Base-by-base conservation (phyloP, 2,888 invertebrate species). In the Microctonus hyperodae region DNA sequence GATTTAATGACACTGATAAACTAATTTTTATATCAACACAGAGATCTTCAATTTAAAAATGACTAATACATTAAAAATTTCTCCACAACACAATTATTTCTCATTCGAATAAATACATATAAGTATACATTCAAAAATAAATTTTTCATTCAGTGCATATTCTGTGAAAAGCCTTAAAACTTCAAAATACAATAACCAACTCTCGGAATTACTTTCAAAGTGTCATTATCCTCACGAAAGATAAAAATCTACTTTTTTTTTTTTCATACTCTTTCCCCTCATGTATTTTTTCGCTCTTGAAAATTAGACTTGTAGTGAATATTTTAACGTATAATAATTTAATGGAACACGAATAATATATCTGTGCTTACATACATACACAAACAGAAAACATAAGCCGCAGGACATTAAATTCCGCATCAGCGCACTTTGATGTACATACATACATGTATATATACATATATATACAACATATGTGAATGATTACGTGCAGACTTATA, bases 351-450 rank as follows among this genome's bases (percentile, higher is more conserved):
- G 7, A 16, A 44, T 44, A 20, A 44, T 37, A 44, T 16, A n/a
- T n/a, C n/a, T n/a, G n/a, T n/a, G n/a, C n/a, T n/a, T n/a, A n/a
- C n/a, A n/a, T n/a, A n/a, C n/a, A n/a, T n/a, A n/a, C n/a, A 44
- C 16, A 44, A 44, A 44, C 16, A 16, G 16, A 37, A n/a, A 37
- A 13, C 16, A 2, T 16, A 44, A n/a, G 44, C 16, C 16, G 44
- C 44, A 44, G 44, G 44, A 44, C 44, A 44, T 44, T 16, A n/a
- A n/a, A 44, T 44, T 44, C 44, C 44, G 44, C 44, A 44, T n/a
- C 44, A 44, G 16, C 9, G 44, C 44, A 44, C n/a, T n/a, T 44
- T n/a, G 16, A 44, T 16, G 7, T 28, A 28, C 7, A 28, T 28
- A 7, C 37, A 37, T 37, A 37, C n/a, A 37, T 37, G 37, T n/a